Evolutionary conservation across 2,888 invertebrate species (phyloP).

Genomic region (Seira musarum): DNA sequence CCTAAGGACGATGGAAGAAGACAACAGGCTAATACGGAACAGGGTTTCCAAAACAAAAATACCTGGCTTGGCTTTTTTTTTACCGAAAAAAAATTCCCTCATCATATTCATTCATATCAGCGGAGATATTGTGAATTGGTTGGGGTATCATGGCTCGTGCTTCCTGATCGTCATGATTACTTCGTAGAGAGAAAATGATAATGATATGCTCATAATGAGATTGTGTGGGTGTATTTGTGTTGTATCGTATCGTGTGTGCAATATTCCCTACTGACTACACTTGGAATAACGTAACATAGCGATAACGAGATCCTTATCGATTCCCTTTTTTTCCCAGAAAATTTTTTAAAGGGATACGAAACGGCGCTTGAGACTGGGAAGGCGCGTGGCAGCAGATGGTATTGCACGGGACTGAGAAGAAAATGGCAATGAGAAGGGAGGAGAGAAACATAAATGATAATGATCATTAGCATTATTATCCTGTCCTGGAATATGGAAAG

Average conservation of each 20-base stretch:
- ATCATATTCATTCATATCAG: no score
- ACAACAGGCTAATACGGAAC: no score
- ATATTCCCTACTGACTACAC: no score
- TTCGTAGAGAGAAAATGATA: slow-evolving; percentile 11
- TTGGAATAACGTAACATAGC: no score
- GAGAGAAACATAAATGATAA: slow-evolving; percentile 8
- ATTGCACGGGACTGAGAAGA: neutral
- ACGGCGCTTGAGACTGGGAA: neutral
- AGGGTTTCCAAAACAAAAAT: no score
- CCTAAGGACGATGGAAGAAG: neutral
- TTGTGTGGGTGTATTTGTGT: neutral
- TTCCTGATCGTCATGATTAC: no score
- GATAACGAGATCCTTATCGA: slow-evolving; percentile 6
- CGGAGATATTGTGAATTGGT: no score
- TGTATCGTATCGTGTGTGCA: no score
- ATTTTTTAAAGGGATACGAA: no score
- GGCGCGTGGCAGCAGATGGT: slow-evolving; percentile 15
- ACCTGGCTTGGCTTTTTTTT: neutral
- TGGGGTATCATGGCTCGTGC: no score
- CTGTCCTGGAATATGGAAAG: no score
- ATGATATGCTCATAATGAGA: slow-evolving; percentile 12
- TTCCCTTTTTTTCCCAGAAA: neutral
- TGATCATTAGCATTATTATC: slow-evolving; percentile 2
- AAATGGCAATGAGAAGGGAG: neutral
- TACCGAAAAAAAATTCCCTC: neutral